These are phyloP conservation scores for Vombatus ursinus DNA, from an alignment of 2,113 vertebrate species.

Conservation along the genomic window DNA sequence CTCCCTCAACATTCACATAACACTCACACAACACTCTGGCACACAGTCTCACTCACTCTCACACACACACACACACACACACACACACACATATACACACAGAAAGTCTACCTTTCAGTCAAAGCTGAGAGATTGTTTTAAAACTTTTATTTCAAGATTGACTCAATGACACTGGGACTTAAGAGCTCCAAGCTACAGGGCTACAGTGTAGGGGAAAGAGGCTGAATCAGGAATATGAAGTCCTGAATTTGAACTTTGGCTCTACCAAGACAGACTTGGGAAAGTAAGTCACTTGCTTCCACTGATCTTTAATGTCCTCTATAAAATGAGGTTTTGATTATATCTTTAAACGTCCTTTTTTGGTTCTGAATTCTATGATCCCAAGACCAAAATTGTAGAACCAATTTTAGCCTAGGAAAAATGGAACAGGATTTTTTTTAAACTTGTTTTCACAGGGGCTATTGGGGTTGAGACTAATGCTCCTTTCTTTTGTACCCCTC, in stretches of 20 bases:
- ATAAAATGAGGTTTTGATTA: background rate
- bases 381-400: background rate
- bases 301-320: background rate
- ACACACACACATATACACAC: background rate
- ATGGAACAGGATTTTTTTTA: background rate
- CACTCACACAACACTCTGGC: too few species aligned
- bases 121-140: background rate
- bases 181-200: background rate
- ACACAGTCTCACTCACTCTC: too few species aligned
- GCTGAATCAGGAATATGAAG: background rate
- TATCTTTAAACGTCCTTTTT: background rate
- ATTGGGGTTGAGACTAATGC: background rate
- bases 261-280: background rate
- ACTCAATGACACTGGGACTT: background rate
- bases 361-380: background rate
- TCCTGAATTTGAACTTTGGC: background rate
- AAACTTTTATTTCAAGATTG: background rate
- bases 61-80: background rate
- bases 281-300: background rate
- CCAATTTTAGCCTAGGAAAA: background rate
- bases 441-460: background rate
- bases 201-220: background rate
- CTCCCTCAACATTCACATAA: background rate
- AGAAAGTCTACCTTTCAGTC: background rate
- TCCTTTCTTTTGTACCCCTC: background rate